A percentile compares a stretch with the other conserved stretches of the same genome.
Evolutionary conservation across 1,140 invertebrate species (phyloP).

Genomic region (Lanistes nyassanus): DNA sequence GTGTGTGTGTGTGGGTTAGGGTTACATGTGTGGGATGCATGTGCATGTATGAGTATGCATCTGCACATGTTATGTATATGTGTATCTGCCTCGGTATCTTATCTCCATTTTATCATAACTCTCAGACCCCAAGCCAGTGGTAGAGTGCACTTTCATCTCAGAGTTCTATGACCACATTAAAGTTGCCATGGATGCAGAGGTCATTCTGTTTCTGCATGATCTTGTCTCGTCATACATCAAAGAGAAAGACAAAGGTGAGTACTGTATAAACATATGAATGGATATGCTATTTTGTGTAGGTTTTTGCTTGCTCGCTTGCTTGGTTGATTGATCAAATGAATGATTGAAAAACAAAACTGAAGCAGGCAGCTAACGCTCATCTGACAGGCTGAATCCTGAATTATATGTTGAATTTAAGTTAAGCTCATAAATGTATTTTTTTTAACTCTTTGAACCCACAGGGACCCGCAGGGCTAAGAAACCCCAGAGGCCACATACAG

Average conservation of each 20-base stretch:
- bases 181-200: slow-evolving; percentile 97
- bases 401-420: not conserved
- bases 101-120: not conserved
- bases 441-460: not conserved
- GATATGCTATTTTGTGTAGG: not conserved
- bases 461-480: too few species aligned
- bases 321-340: too few species aligned
- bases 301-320: too few species aligned
- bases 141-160: slow-evolving; percentile 96
- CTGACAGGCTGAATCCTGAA: too few species aligned
- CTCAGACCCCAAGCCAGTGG: slow-evolving; percentile 84
- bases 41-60: not conserved
- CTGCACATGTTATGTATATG: not conserved
- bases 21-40: not conserved
- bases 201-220: slow-evolving; percentile 97
- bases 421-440: not conserved
- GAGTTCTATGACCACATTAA: slow-evolving; percentile 99
- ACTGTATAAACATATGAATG: not conserved
- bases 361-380: too few species aligned
- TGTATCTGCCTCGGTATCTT: not conserved
- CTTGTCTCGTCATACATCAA: slow-evolving; percentile 93
- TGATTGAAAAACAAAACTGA: too few species aligned
- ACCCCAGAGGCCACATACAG: too few species aligned
- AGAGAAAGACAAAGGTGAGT: slow-evolving; percentile 64
- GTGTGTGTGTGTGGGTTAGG: not conserved